Percentiles rank a stretch among this genome's conserved stretches.
Conservation (phyloP, 2,888 invertebrate genomes). For the Rhimphoctona megacephalus region DNA sequence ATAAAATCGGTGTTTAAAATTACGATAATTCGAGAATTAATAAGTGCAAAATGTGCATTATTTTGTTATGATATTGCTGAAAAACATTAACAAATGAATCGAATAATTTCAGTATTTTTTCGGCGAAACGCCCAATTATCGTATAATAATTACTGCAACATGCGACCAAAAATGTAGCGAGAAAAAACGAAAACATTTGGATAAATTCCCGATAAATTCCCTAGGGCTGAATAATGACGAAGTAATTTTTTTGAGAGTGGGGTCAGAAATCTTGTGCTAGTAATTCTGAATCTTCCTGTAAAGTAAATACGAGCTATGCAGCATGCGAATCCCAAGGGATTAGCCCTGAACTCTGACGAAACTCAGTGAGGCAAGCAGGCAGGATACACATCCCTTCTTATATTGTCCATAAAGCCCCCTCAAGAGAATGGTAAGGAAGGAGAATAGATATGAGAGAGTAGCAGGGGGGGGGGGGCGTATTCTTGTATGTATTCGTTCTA, state of each 20-base stretch:
- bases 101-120: not conserved
- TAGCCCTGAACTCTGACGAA: constrained; percentile 48
- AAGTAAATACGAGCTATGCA: constrained; percentile 3
- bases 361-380: constrained; percentile 44
- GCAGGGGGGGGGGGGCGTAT: not conserved
- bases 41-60: not conserved
- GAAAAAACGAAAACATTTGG: not conserved
- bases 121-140: not conserved
- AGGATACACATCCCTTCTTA: constrained; percentile 40
- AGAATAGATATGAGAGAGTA: not conserved
- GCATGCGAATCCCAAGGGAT: constrained; percentile 47
- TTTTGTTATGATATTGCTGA: not conserved
- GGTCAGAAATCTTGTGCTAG: not conserved
- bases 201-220: not conserved
- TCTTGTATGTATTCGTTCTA: constrained; percentile 44
- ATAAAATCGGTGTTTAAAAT: not conserved
- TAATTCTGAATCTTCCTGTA: constrained; percentile 8
- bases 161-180: not conserved
- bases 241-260: not conserved
- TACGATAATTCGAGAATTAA: not conserved
- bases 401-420: constrained; percentile 50
- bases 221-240: not conserved
- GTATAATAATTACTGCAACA: not conserved
- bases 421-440: constrained; percentile 21
- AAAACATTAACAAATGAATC: too few species aligned